Base-by-base conservation (phyloP, 2,888 invertebrate species). In the Pherbina coryleti region DNA sequence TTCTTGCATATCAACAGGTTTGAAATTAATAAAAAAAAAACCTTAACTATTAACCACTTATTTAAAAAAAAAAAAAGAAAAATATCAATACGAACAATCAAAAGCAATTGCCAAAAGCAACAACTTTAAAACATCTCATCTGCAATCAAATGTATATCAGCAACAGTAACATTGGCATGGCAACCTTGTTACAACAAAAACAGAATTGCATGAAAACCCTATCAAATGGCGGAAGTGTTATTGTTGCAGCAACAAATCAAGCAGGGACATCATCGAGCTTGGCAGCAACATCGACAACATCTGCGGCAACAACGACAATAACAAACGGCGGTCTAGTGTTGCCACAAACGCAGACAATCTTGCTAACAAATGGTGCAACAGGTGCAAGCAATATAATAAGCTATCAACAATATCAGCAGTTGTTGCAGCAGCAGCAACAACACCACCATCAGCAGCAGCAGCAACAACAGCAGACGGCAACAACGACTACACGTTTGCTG, bases 121-220 rank as follows among this genome's bases (percentile, higher is more conserved):
- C 57, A 57, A 19, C 55, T 9, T 25, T 2, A 22, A 31, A 62
- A 44, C 66, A 75, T 66, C 51, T 28, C 37, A 31, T 19, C 53
- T 25, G 66, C 55, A 51, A 76, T 75, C 83, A 80, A 84, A 85
- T 86, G 85, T 85, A 84, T 84, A 85, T 84, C 82, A 85, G 85
- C 84, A 86, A 85, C 82, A 85, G 83, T 81, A 83, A 85, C 81
- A 82, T 82, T 86, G 86, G 85, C 82, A 95, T 95, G 95, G 95
- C 95, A 91, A 94, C 95, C 89, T 93, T 94, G 91, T 92, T 95
- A 90, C 95, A 95, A 90, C 95, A 95, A 90, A 82, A 83, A 79
- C 81, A 95, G 90, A 95, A 95, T 92, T 94, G 95, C 91, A 93
- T 95, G 90, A 94, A 94, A 91, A 92, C 93, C 87, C 91, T 95